Evolutionary conservation across 2,888 invertebrate species (phyloP).

Genomic region (Leucophora obtusa): DNA sequence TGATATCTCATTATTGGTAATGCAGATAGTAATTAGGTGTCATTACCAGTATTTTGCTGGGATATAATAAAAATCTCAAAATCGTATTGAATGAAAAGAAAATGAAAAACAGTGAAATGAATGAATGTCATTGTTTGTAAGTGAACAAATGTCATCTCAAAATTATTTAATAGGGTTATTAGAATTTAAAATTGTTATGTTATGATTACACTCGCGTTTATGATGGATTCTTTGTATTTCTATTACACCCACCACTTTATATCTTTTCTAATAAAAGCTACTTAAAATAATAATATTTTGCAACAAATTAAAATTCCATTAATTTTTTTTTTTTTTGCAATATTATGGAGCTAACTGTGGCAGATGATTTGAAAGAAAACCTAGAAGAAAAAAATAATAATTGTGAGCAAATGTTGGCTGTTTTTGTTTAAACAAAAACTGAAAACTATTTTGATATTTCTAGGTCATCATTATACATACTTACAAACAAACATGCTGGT

Average conservation of each 20-base stretch:
- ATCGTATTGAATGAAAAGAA: background rate
- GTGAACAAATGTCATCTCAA: slow-evolving; percentile 16
- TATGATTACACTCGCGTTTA: background rate
- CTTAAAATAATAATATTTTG: background rate
- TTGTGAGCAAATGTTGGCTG: slow-evolving; percentile 56
- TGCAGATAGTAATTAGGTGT: too few relatives aligned
- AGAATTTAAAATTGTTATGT: background rate
- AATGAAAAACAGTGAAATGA: slow-evolving; percentile 2
- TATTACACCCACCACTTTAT: background rate
- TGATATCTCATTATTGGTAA: too few relatives aligned
- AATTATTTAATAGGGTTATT: slow-evolving; percentile 19
- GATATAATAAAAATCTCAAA: background rate
- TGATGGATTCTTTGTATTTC: background rate
- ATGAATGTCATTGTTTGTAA: slow-evolving; percentile 28
- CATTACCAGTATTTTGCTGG: too few relatives aligned
- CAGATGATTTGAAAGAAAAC: background rate
- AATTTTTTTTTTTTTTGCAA: slow-evolving; percentile 1
- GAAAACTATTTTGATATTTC: slow-evolving; percentile 26
- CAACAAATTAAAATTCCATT: slow-evolving; percentile 38
- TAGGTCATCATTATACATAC: slow-evolving; percentile 4
- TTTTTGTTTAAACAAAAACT: slow-evolving; percentile 12
- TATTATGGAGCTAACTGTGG: background rate
- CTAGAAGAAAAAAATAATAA: slow-evolving; percentile 13
- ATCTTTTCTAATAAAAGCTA: background rate
- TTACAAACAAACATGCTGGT: background rate